Evolutionary conservation across 2,888 invertebrate genomes (phyloP), one percentile per base, ranked within the genome.

Genomic region (Epicampocera succincta): DNA sequence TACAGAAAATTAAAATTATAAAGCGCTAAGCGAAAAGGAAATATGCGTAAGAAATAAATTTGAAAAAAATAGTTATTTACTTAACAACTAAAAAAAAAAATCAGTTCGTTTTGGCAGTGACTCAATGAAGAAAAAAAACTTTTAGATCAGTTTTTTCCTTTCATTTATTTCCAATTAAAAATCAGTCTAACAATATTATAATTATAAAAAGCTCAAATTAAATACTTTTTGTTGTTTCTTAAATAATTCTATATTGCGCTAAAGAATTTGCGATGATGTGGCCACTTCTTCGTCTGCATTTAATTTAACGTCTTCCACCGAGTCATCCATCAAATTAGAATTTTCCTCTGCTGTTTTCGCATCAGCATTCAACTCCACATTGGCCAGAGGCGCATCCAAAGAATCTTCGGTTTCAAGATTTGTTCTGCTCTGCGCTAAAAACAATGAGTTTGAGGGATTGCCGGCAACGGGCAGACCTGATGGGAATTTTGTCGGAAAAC

Each of bases 381-480:
- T 11, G 13, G 17, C 0, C 3, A n/a, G 9, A 3, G 82, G 44
- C 19, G 75, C 48, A 9, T 78, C 78, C 15, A 78, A 52, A 19
- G 73, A 52, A n/a, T 52, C 54, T 25, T 85, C 84, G 11, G 75
- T 73, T 17, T 73, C 83, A 0, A 44, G 5, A 29, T 56, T 74
- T 13, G 83, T 81, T 52, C 85, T 80, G 25, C 83, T 21, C 52
- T 85, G 84, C 13, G 80, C 58, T 11, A 78, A 58, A n/a, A 82
- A 75, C 12, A 80, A 71, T 0, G 83, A 71, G 46, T 78, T 77
- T 0, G 25, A 42, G 38, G 83, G 46, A 72, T 71, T 56, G 0
- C 80, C 85, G 4, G 82, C 13, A 11, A 74, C 19, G 8, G 74
- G 74, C n/a, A 69, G 2, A 11, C 33, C 46, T 75, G 83, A 9